Evolutionary conservation across 2,888 invertebrate species (phyloP).

Genomic region (Yponomeuta cagnagella): DNA sequence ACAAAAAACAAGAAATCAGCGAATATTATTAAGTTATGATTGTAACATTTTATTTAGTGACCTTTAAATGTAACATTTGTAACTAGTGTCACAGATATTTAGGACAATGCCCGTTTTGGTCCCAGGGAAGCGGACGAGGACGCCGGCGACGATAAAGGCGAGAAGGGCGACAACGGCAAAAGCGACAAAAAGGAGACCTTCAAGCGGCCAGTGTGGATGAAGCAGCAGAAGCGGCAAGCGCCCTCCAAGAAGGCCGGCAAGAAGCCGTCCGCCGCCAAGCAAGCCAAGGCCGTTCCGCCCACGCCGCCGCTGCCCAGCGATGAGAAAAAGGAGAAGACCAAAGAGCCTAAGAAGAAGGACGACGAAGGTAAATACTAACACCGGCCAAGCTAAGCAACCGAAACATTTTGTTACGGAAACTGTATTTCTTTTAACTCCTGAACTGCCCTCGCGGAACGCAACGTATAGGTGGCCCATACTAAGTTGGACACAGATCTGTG

Average conservation of each 20-base stretch:
- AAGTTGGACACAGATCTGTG: too few relatives aligned
- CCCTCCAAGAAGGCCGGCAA: slow-evolving; percentile 36
- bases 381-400: neutral
- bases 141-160: slow-evolving; percentile 57
- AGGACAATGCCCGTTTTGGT: neutral
- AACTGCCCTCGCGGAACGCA: too few relatives aligned
- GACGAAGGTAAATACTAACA: slow-evolving; percentile 34
- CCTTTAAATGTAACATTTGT: too few relatives aligned
- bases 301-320: slow-evolving; percentile 35
- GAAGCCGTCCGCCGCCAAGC: slow-evolving; percentile 31
- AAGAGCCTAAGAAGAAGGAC: slow-evolving; percentile 49
- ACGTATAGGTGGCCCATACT: too few relatives aligned
- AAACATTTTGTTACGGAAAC: neutral
- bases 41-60: too few relatives aligned
- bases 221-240: slow-evolving; percentile 78
- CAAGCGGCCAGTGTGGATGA: slow-evolving; percentile 90
- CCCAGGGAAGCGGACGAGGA: slow-evolving; percentile 74
- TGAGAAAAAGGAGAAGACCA: slow-evolving; percentile 28
- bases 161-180: slow-evolving; percentile 49
- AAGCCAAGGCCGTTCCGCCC: slow-evolving; percentile 26
- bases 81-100: too few relatives aligned
- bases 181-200: slow-evolving; percentile 65
- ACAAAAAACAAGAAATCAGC: too few relatives aligned
- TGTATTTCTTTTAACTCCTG: too few relatives aligned
- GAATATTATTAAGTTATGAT: too few relatives aligned